Evolutionary conservation across 1,140 invertebrate species (phyloP).

Genomic region (Bombus pyrosoma): DNA sequence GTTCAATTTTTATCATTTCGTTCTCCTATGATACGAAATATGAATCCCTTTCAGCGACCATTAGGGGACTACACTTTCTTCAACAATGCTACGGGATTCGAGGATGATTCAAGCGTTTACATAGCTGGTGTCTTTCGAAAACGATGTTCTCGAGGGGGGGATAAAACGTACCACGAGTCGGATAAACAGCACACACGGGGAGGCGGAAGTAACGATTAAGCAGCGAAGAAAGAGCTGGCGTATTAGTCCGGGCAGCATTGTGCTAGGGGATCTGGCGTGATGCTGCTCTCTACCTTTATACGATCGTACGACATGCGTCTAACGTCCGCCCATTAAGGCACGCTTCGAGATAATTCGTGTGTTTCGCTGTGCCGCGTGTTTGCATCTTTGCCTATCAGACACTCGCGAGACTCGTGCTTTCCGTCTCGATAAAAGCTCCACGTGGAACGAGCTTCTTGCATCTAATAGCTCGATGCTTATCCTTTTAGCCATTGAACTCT

Average conservation of each 20-base stretch:
- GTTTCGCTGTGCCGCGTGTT: constrained; percentile 59
- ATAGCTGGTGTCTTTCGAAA: background rate
- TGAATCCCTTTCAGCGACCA: background rate
- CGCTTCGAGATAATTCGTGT: constrained; percentile 74
- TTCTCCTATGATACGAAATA: background rate
- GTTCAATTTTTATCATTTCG: background rate
- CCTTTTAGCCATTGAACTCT: background rate
- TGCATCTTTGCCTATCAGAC: background rate
- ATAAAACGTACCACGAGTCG: background rate
- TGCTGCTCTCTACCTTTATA: constrained; percentile 71
- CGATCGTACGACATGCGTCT: constrained; percentile 74
- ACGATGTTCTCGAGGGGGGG: background rate
- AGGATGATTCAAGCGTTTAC: background rate
- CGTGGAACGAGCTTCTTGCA: background rate
- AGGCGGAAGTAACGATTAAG: constrained; percentile 81
- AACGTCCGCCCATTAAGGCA: constrained; percentile 75
- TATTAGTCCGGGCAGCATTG: constrained; percentile 77
- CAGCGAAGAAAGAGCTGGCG: constrained; percentile 80
- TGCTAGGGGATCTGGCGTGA: constrained; percentile 76
- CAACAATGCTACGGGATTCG: background rate
- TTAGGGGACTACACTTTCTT: background rate
- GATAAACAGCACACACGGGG: constrained; percentile 37
- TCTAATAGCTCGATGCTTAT: background rate
- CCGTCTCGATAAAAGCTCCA: background rate
- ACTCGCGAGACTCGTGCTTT: constrained; percentile 4